Conservation (phyloP, 2,888 invertebrate genomes). For the Lacanobia wlatinum region DNA sequence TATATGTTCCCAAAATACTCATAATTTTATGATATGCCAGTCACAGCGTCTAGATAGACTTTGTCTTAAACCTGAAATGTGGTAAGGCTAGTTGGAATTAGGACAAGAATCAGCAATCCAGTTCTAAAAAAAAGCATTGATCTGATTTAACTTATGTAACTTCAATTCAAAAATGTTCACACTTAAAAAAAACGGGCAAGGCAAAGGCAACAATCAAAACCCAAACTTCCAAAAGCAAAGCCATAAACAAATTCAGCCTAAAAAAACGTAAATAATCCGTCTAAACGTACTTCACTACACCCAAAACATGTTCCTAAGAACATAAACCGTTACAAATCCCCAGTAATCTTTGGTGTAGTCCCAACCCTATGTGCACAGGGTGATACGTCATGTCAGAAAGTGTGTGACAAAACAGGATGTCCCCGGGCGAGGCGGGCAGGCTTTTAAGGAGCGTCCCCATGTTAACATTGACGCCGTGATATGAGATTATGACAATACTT, state of each 20-base stretch:
- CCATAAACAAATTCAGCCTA: slow-evolving; percentile 32
- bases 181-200: neutral
- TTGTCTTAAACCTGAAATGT: neutral
- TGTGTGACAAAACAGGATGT: slow-evolving; percentile 81
- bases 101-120: no score
- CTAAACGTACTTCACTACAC: slow-evolving; percentile 41
- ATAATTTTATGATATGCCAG: neutral
- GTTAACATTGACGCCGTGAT: slow-evolving; percentile 58
- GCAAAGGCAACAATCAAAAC: neutral
- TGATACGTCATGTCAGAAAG: slow-evolving; percentile 75
- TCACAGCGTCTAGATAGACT: neutral
- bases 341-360: slow-evolving; percentile 59
- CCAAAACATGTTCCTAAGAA: slow-evolving; percentile 48
- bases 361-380: slow-evolving; percentile 67
- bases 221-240: slow-evolving; percentile 21
- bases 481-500: slow-evolving; percentile 59
- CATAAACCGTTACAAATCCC: slow-evolving; percentile 61
- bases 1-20: neutral
- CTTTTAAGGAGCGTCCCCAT: slow-evolving; percentile 75
- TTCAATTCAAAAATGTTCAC: no score
- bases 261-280: slow-evolving; percentile 41
- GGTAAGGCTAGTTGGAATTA: no score
- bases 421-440: slow-evolving; percentile 71
- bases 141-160: no score
- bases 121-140: no score